A percentile compares a stretch with the other conserved stretches of the same genome.
These are phyloP conservation scores for Oophaga sylvatica DNA, from an alignment of 2,797 vertebrate species.

Conservation along the genomic window DNA sequence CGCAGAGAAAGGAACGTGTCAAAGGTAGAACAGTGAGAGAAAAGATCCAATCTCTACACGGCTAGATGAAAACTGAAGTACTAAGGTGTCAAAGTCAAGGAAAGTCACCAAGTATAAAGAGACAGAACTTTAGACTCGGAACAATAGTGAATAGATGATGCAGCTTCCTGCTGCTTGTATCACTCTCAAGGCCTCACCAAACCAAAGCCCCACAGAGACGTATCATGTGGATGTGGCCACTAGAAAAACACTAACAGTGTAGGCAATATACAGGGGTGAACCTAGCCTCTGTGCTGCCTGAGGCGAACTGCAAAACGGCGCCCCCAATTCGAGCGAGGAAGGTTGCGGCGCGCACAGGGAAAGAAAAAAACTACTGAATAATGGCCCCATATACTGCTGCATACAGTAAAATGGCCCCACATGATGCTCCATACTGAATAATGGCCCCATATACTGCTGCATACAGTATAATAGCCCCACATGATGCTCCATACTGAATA, in stretches of 20 bases:
- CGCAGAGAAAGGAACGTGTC: constrained; percentile 17
- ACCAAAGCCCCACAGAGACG: background rate
- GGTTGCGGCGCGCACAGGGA: too few species aligned
- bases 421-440: too few species aligned
- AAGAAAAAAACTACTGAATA: too few species aligned
- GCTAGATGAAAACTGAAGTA: background rate
- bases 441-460: too few species aligned
- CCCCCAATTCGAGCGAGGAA: too few species aligned
- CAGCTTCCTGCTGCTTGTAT: background rate
- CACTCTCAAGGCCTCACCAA: background rate
- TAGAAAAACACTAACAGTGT: background rate
- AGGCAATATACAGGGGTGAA: too few species aligned
- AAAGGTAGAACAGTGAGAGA: constrained; percentile 26
- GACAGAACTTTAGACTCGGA: background rate
- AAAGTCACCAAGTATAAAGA: constrained; percentile 1
- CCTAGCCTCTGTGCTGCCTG: too few species aligned
- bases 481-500: too few species aligned
- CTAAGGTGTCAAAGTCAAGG: constrained; percentile 12
- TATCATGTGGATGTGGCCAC: background rate
- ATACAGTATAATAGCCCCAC: too few species aligned
- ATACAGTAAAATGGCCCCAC: too few species aligned
- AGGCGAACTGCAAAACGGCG: too few species aligned
- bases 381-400: too few species aligned
- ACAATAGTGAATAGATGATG: background rate
- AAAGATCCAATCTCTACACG: background rate